Evolutionary conservation across 1,140 invertebrate species (phyloP).

Genomic region (Phymorhynchus buccinoides): DNA sequence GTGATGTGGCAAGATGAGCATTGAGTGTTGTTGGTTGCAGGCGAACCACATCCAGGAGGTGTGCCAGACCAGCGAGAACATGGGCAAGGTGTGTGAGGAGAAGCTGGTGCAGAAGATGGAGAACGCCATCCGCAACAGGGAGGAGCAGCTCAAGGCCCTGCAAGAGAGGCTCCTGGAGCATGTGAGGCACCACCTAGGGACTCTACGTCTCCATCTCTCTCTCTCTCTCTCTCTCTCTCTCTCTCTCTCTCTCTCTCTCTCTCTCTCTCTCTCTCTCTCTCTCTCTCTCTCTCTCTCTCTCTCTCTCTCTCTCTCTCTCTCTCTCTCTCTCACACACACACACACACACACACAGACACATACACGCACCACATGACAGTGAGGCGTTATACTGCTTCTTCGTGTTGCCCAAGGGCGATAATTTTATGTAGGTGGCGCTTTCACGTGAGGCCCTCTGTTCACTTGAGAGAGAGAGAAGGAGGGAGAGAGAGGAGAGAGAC

Average conservation of each 20-base stretch:
- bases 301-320: too few relatives aligned
- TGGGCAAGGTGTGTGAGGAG: slow-evolving; percentile 62
- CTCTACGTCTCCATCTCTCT: too few relatives aligned
- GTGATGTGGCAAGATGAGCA: not conserved
- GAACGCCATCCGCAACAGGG: slow-evolving; percentile 67
- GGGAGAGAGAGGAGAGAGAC: too few relatives aligned
- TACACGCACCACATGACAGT: too few relatives aligned
- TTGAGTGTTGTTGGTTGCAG: slow-evolving; percentile 43
- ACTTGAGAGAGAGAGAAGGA: too few relatives aligned
- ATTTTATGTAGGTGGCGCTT: too few relatives aligned
- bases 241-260: not conserved
- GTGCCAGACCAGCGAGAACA: slow-evolving; percentile 64
- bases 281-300: not conserved
- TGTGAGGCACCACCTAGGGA: slow-evolving; percentile 63
- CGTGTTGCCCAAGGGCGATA: too few relatives aligned
- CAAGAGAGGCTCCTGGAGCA: slow-evolving; percentile 66
- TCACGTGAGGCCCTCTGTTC: too few relatives aligned
- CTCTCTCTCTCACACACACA: not conserved
- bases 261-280: not conserved
- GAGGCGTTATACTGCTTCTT: too few relatives aligned
- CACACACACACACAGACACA: slow-evolving; percentile 2
- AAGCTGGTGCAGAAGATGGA: slow-evolving; percentile 70
- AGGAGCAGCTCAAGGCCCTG: slow-evolving; percentile 64
- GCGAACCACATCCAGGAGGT: slow-evolving; percentile 69
- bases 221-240: not conserved